Percentiles rank a stretch among this genome's conserved stretches.
These are phyloP conservation scores for Anagyrus pseudococci DNA, from an alignment of 2,888 invertebrate species.

Conservation along the genomic window DNA sequence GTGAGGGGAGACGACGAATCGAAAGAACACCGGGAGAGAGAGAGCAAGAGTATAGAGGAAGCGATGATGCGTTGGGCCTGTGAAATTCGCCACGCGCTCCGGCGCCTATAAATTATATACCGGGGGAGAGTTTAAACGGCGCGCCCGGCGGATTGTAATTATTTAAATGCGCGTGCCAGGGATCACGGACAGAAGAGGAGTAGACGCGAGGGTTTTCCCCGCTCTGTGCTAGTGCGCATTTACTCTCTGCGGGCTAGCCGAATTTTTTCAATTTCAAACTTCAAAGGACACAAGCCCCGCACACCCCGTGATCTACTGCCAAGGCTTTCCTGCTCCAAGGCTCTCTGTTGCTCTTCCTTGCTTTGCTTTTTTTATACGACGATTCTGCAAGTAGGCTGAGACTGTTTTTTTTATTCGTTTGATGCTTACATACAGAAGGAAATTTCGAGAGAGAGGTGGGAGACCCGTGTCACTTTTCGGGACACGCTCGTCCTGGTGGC, in stretches of 20 bases:
- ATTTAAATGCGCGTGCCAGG: slow-evolving; percentile 55
- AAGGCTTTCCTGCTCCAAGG: too few species aligned
- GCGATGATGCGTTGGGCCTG: slow-evolving; percentile 18
- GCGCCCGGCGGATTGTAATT: slow-evolving; percentile 58
- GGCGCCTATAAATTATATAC: slow-evolving; percentile 60
- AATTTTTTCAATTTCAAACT: slow-evolving; percentile 35
- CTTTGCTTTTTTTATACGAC: too few species aligned
- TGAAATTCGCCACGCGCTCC: slow-evolving; percentile 54
- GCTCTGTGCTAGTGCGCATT: not conserved
- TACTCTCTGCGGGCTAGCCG: slow-evolving; percentile 7
- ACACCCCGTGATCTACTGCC: too few species aligned
- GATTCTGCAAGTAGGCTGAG: too few species aligned
- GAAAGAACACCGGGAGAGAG: not conserved
- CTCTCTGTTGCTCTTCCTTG: too few species aligned
- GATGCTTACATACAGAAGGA: too few species aligned
- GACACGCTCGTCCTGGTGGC: too few species aligned
- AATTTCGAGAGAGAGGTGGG: too few species aligned
- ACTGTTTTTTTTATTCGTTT: too few species aligned
- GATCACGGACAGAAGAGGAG: slow-evolving; percentile 21
- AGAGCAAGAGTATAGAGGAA: not conserved
- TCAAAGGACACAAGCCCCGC: slow-evolving; percentile 23
- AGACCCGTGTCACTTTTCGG: too few species aligned
- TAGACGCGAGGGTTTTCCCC: slow-evolving; percentile 9
- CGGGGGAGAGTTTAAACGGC: slow-evolving; percentile 50
- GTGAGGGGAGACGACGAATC: not conserved